Base-by-base conservation (phyloP, 2,113 vertebrate species). In the Ophthalmolycus amberensis region DNA sequence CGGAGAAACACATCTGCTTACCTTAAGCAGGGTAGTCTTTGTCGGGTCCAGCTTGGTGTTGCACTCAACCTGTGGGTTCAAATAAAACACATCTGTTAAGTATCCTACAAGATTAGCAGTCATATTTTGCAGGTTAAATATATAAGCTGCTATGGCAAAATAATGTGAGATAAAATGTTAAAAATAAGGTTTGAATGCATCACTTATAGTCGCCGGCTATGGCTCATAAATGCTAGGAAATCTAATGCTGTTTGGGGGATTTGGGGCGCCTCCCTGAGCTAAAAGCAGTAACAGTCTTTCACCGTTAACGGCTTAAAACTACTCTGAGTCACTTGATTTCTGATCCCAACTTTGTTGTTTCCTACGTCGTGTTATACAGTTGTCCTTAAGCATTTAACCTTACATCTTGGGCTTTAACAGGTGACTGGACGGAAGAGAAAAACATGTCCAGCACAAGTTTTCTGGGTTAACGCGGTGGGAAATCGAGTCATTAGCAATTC, bases 11-110 rank as follows among this genome's bases (percentile, higher is more conserved):
- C 15, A 44, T 3, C 25, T 16, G n/a, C 92, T 79, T 87, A 96
- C 96, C 95, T 96, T 96, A 1, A 96, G 94, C 83, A 96, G 90
- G 48, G 96, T 96, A 15, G 96, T 93, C 85, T 95, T 96, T 71
- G 96, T 96, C 4, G 96, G 96, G 91, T 96, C 96, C 91, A 96
- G 92, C 73, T 96, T 96, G 68, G 96, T 95, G 92, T 96, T 96
- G 91, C 95, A 96, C 52, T 96, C 96, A 77, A 96, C 96, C 96
- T 96, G 89, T 44, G 22, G 52, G 32, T 22, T 71, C 52, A 85
- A 78, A 79, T 27, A 50, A 73, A 56, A 7, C 2, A 4, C 10
- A 2, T n/a, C 6, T 63, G 52, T 44, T 34, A 32, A 37, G 3
- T 11, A 4, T 64, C 15, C 34, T 46, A 14, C 11, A 12, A 8